Evolutionary conservation across 2,888 invertebrate species (phyloP), one percentile per base, ranked within the genome.

Genomic region (Apotomis betuletana): DNA sequence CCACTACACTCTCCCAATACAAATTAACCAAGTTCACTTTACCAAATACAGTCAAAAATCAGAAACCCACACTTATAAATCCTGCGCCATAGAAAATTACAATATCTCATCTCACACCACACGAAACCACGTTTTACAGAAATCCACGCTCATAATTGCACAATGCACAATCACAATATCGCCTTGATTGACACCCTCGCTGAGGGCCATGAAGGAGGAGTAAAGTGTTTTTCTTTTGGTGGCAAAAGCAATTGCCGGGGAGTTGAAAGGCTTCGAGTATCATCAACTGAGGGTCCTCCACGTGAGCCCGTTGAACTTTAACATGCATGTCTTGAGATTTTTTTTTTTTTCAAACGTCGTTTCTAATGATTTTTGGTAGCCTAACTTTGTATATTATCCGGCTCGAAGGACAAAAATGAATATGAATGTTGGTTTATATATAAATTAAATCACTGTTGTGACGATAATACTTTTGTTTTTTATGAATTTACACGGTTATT

Each of bases 211-310:
- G 55, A 38, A 60, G 69, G 77, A 74, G 74, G 75, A 52, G 54
- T 75, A 52, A 73, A 77, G 78, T 79, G 77, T 76, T 78, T 77
- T 76, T 79, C 76, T 79, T 76, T 77, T 76, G 69, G 75, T 75
- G 75, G 77, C 77, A 79, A 77, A 79, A 78, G 78, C 79, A 77
- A 78, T 83, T 80, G 81, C 82, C 78, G 74, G 77, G 78, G 76
- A 81, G 82, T 83, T 76, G 77, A 83, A 84, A 74, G 82, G 78
- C 77, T 79, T 82, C 79, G 81, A 86, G 86, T 78, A 81, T 78
- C 83, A 81, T 85, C 80, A 79, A 54, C 74, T 54, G 75, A 87
- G 84, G 60, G 81, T 80, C 46, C 85, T 85, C 76, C 38, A n/a
- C 74, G 76, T 76, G 68, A 74, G 76, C 63, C 67, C 62, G 58